Evolutionary conservation across 2,113 vertebrate species (phyloP).

Genomic region (Oryzias melastigma): DNA sequence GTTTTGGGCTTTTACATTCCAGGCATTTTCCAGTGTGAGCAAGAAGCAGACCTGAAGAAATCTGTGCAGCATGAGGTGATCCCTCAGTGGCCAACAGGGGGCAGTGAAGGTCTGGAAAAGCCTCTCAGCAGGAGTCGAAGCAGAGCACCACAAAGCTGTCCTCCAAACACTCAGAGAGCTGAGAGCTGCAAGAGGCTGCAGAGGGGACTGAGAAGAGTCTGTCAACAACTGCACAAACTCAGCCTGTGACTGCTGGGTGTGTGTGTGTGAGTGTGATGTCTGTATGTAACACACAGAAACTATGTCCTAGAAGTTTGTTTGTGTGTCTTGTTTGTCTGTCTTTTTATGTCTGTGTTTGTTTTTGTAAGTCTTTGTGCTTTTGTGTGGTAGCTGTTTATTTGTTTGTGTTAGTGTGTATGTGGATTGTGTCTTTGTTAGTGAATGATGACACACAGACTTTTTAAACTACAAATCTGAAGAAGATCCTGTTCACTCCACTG

Average conservation of each 20-base stretch:
- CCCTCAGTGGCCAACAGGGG: conserved; percentile 59
- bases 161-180: not conserved
- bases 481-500: not conserved
- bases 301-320: too few species aligned
- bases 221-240: conserved; percentile 54
- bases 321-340: too few species aligned
- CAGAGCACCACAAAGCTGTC: conserved; percentile 1
- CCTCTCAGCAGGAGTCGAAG: not conserved
- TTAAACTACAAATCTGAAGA: too few species aligned
- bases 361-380: not conserved
- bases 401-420: not conserved
- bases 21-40: too few species aligned
- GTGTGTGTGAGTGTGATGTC: conserved; percentile 25
- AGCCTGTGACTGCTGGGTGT: conserved; percentile 40
- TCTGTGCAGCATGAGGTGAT: not conserved
- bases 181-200: not conserved
- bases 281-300: too few species aligned
- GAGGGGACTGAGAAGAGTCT: conserved; percentile 61
- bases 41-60: not conserved
- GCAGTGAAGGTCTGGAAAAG: conserved; percentile 65
- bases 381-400: too few species aligned
- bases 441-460: too few species aligned
- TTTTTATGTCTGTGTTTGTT: conserved; percentile 15
- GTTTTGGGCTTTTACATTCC: too few species aligned
- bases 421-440: not conserved